Evolutionary conservation across 53 echinoderm and acorn worm species (phyloP).

Genomic region (Holothuria scabra): DNA sequence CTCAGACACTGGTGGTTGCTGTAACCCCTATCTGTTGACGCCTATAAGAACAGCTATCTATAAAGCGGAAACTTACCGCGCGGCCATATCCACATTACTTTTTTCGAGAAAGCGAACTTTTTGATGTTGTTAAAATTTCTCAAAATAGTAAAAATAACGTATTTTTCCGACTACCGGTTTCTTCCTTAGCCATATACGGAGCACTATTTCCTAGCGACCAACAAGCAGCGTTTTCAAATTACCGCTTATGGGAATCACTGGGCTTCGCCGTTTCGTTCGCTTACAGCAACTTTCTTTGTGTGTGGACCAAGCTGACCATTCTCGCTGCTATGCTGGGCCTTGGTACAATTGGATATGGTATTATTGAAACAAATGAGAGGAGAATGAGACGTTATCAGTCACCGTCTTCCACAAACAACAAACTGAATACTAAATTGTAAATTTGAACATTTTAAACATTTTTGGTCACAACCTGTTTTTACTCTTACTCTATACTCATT

Average conservation of each 20-base stretch:
- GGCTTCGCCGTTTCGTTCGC: conserved; percentile 90
- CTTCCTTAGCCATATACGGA: conserved; percentile 76
- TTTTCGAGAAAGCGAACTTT: background rate
- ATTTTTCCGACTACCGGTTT: background rate
- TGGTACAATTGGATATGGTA: conserved; percentile 65
- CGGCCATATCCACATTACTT: background rate
- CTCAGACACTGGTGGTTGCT: no score
- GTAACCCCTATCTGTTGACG: no score
- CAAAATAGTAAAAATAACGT: background rate
- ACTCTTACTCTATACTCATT: no score
- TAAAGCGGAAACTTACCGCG: no score
- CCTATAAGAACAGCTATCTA: no score
- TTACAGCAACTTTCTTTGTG: conserved; percentile 94
- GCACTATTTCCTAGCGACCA: conserved; percentile 75
- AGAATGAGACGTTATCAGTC: background rate
- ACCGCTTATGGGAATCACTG: conserved; percentile 93
- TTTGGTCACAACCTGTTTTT: no score
- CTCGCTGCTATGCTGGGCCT: conserved; percentile 67
- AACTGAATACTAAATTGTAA: no score
- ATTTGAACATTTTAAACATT: no score
- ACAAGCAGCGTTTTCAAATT: conserved; percentile 90
- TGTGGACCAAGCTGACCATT: conserved; percentile 85
- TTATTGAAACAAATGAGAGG: conserved; percentile 50
- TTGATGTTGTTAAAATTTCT: background rate
- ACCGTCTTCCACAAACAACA: background rate